Percentiles rank a stretch among this genome's conserved stretches.
Conservation (phyloP, 2,113 vertebrate genomes). For the Hemichromis elongatus region DNA sequence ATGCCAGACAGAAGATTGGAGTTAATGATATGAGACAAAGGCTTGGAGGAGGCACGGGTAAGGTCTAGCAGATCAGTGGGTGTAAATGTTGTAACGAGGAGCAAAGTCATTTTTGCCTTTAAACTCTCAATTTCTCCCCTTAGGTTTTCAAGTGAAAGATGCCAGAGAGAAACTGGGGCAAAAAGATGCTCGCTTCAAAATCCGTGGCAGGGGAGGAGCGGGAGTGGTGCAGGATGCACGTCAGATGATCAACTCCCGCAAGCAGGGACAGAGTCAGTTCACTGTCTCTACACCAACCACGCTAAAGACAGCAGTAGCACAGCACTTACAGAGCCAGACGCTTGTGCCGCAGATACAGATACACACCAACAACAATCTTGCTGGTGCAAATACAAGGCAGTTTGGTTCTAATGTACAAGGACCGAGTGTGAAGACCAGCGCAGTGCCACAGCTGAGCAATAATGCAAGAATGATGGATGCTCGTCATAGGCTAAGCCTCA, state of each 20-base stretch:
- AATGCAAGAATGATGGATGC: constrained; percentile 85
- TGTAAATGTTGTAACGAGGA: background rate
- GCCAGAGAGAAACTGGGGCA: constrained; percentile 89
- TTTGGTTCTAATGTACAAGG: constrained; percentile 51
- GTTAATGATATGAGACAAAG: constrained; percentile 83
- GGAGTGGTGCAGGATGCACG: constrained; percentile 82
- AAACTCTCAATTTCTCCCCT: background rate
- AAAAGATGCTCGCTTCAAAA: constrained; percentile 92
- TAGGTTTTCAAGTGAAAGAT: constrained; percentile 81
- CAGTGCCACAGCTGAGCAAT: constrained; percentile 57
- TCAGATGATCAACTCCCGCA: constrained; percentile 93
- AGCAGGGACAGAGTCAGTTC: constrained; percentile 67
- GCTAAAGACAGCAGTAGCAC: constrained; percentile 13
- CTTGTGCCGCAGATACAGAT: constrained; percentile 67
- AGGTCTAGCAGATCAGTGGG: background rate
- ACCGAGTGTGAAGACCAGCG: constrained; percentile 37
- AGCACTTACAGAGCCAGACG: constrained; percentile 40
- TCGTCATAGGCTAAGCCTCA: constrained; percentile 89
- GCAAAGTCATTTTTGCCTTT: background rate
- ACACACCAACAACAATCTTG: constrained; percentile 37
- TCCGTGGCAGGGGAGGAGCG: constrained; percentile 77
- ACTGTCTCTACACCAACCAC: background rate
- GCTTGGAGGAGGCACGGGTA: constrained; percentile 70
- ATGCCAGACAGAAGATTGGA: constrained; percentile 93
- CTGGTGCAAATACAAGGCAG: constrained; percentile 33